A percentile compares a stretch with the other conserved stretches of the same genome.
Evolutionary conservation across 1,140 invertebrate species (phyloP).

Genomic region (Euwallacea similis): DNA sequence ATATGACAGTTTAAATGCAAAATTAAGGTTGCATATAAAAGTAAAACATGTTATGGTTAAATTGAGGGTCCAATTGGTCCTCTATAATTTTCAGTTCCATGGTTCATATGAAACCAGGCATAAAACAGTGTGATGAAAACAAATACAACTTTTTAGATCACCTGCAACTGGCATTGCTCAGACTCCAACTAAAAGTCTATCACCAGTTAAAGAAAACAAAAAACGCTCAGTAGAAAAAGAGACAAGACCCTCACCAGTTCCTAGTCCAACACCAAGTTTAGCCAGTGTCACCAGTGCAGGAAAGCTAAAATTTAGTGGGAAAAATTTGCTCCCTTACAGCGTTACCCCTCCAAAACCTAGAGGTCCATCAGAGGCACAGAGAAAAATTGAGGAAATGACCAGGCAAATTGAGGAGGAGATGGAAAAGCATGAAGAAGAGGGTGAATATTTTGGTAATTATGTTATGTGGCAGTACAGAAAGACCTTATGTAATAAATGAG

Average conservation of each 20-base stretch:
- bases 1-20: too few species aligned
- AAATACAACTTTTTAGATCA: conserved; percentile 32
- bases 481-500: neutral
- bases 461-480: neutral
- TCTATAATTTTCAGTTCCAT: neutral
- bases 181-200: conserved; percentile 44
- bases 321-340: conserved; percentile 83
- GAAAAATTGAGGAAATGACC: conserved; percentile 88
- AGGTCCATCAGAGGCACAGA: conserved; percentile 86
- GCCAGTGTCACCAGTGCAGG: conserved; percentile 47
- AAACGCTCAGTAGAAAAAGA: conserved; percentile 33
- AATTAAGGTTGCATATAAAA: too few species aligned
- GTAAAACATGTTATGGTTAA: too few species aligned
- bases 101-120: too few species aligned
- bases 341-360: conserved; percentile 82
- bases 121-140: neutral
- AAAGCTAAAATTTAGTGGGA: conserved; percentile 60
- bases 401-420: conserved; percentile 91
- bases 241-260: conserved; percentile 46
- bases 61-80: too few species aligned
- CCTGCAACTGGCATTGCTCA: conserved; percentile 50
- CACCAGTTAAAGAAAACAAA: conserved; percentile 43
- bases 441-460: conserved; percentile 93
- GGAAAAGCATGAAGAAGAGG: conserved; percentile 91
- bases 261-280: conserved; percentile 59